Percentiles rank a stretch among this genome's conserved stretches.
These are phyloP conservation scores for Bilobella aurantiaca DNA, from an alignment of 1,140 invertebrate genomes.

Conservation along the genomic window DNA sequence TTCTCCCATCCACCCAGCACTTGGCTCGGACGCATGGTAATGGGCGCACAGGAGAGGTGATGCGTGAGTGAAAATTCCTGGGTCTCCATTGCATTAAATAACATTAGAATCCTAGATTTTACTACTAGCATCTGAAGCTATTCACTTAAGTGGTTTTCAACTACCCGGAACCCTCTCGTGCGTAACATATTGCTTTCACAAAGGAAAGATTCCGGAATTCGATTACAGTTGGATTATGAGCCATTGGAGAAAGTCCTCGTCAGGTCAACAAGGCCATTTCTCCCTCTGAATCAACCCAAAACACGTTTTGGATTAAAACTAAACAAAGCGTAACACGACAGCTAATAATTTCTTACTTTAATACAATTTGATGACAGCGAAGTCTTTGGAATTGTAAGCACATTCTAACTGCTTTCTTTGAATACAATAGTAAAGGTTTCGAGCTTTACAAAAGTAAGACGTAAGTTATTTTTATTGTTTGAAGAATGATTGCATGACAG, in stretches of 20 bases:
- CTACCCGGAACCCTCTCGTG: neutral
- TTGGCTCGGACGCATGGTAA: neutral
- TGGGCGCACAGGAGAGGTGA: neutral
- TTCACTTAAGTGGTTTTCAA: constrained; percentile 8
- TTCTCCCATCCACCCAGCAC: neutral
- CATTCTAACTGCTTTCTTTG: neutral
- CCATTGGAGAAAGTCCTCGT: neutral
- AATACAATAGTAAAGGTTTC: too few species aligned
- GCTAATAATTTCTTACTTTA: neutral
- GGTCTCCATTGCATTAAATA: neutral
- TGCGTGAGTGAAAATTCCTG: neutral
- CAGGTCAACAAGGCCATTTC: neutral
- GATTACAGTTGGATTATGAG: constrained; percentile 6
- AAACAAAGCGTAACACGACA: neutral
- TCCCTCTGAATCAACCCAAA: neutral
- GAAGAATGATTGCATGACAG: too few species aligned
- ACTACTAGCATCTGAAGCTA: constrained; percentile 1
- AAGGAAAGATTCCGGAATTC: constrained; percentile 5
- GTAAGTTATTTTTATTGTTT: too few species aligned
- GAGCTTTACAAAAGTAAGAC: too few species aligned
- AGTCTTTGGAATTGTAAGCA: neutral
- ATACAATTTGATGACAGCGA: neutral
- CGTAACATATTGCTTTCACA: constrained; percentile 9
- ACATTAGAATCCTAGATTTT: neutral
- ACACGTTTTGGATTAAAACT: neutral